Evolutionary conservation across 2,797 vertebrate genomes (phyloP), one percentile per base, ranked within the genome.

Genomic region (Catostomus latipinnis): DNA sequence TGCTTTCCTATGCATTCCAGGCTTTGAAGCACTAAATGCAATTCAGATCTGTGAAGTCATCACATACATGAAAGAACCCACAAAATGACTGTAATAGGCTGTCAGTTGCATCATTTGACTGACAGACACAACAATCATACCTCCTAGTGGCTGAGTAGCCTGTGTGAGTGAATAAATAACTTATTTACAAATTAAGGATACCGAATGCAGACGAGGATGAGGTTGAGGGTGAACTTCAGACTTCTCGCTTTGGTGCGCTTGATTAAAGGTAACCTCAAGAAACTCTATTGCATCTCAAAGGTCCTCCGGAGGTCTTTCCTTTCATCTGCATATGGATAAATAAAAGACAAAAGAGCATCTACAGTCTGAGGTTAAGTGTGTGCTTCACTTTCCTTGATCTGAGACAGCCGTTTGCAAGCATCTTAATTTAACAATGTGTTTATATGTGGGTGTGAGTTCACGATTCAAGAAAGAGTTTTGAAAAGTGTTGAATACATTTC

Each of bases 291-390:
- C n/a, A 5, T 81, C 62, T 67, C 50, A 68, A 77, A 78, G 80
- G 82, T 79, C 75, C 82, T 82, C 72, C 54, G 58, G 54, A 80
- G 80, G 62, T 80, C 66, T 71, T 61, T 66, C 60, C 79, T 84
- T 88, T 85, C 81, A 86, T 85, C 85, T 80, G 58, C 49, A 80
- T 72, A 34, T 63, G 65, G 81, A 86, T 83, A 71, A 86, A 81
- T 79, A 81, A 56, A 74, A 80, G 79, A 85, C 56, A 62, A 13
- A 46, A 13, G 69, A 69, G 67, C 76, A 73, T 58, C 77, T 45
- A 73, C 67, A 67, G 65, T 57, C 65, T 2, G 57, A 52, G 65
- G 83, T 84, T 78, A 81, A 83, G 71, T 66, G 81, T 67, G 63
- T 69, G 53, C 67, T 75, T 61, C 60, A n/a, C 45, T 62, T 67